Evolutionary conservation across 2,113 vertebrate species (phyloP), one percentile per base, ranked within the genome.

Genomic region (Callopanchax toddi): DNA sequence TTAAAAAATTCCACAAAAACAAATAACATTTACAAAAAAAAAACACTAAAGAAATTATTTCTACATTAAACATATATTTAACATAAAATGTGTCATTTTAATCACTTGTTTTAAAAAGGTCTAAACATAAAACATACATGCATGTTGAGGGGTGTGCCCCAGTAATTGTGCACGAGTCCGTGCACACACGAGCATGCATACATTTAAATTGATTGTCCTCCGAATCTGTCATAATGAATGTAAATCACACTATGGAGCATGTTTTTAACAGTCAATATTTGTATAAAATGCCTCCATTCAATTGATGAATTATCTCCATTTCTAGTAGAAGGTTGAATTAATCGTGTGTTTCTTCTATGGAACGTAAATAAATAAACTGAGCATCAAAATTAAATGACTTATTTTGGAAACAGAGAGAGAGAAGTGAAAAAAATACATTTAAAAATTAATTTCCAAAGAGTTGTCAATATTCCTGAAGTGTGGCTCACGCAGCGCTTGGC

Each of bases 401-500:
- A 21, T 25, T 61, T 37, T 39, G 11, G 34, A 49, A 49, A 36
- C 21, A 26, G 7, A 21, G 6, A 5, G 20, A 61, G 25, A 10
- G 11, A 8, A 26, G 36, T 21, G 5, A 64, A 74, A 74, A 53
- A 53, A 72, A 53, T 1, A 26, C 84, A 79, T 83, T 86, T 80
- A 73, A 64, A 77, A 91, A 92, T 91, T 84, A 80, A 89, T 92
- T 90, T 88, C 84, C 83, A 85, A 89, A 89, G 83, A 82, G 71
- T 86, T 90, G 86, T 91, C 91, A 91, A 90, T 92, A 91, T 89
- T 91, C 86, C 85, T 89, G 85, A 93, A 91, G 83, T 90, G 80
- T 73, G 89, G 84, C 82, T 85, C 84, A 86, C 82, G 89, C 81
- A 44, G 74, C 69, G 63, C 49, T 86, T 55, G 74, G 84, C 87